Evolutionary conservation across 2,888 invertebrate genomes (phyloP).

Genomic region (Carcina quercana): DNA sequence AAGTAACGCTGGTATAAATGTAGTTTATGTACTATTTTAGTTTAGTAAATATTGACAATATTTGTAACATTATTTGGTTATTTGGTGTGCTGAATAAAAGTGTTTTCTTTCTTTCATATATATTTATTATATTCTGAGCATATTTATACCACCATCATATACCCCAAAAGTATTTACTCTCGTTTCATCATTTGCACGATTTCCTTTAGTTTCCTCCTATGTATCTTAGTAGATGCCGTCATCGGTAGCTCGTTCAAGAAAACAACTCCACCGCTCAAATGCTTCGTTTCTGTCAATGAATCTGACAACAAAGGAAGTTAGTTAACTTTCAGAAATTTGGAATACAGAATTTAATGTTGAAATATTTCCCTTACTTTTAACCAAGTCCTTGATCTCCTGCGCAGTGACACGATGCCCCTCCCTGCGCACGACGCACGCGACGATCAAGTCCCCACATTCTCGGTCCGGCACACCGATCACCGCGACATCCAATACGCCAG

Average conservation of each 20-base stretch:
- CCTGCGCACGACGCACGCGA: conserved; percentile 34
- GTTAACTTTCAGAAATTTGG: neutral
- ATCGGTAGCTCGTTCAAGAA: conserved; percentile 33
- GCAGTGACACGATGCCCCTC: conserved; percentile 26
- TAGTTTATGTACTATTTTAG: too few species aligned
- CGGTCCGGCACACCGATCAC: conserved; percentile 33
- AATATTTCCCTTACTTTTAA: conserved; percentile 24
- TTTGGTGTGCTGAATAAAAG: too few species aligned
- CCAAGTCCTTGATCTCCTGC: conserved; percentile 34
- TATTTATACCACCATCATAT: too few species aligned
- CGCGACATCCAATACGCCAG: conserved; percentile 34
- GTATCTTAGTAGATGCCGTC: conserved; percentile 30
- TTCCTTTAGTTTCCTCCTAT: conserved; percentile 33
- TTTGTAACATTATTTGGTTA: too few species aligned
- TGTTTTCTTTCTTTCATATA: too few species aligned
- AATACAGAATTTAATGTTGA: neutral
- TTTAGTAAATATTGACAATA: too few species aligned
- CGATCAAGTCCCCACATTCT: conserved; percentile 35
- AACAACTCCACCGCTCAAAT: conserved; percentile 37
- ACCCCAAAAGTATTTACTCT: conserved; percentile 21
- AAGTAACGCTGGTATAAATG: too few species aligned
- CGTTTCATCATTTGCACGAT: conserved; percentile 26
- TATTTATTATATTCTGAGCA: too few species aligned
- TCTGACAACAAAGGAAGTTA: conserved; percentile 2
- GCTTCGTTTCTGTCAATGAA: conserved; percentile 25